phyloP scores from a whole-genome alignment of 1,140 invertebrate species.

The Pogonomyrmex barbatus region DNA sequence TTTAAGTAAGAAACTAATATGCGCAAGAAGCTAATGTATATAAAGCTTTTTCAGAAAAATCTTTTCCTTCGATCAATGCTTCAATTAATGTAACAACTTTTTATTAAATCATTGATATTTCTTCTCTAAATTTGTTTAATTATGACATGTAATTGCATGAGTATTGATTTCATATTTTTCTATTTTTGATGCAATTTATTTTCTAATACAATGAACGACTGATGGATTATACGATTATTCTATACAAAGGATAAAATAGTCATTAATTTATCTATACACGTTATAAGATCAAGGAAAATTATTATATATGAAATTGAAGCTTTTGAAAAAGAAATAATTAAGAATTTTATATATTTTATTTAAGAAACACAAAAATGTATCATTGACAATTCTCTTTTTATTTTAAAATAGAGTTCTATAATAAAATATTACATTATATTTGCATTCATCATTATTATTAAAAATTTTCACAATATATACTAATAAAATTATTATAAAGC shows the following conservation, averaged over 20 bases:
- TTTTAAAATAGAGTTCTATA: neutral
- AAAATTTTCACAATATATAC: neutral
- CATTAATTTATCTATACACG: neutral
- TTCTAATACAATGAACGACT: too few relatives aligned
- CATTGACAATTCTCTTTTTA: neutral
- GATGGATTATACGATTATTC: too few relatives aligned
- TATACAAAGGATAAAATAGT: neutral
- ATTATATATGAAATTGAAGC: neutral
- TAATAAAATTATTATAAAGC: slow-evolving; percentile 10
- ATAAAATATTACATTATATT: neutral
- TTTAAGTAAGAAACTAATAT: neutral
- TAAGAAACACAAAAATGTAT: neutral
- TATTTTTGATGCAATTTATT: neutral
- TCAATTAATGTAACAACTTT: neutral
- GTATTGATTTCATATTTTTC: neutral
- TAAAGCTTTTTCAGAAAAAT: neutral
- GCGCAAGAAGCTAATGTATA: neutral
- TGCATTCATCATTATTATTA: neutral
- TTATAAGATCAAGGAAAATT: neutral
- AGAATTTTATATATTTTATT: neutral
- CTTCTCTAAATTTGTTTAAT: neutral
- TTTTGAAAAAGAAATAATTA: neutral
- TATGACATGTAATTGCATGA: neutral
- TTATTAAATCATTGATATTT: neutral
- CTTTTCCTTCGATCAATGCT: neutral